A percentile compares a stretch with the other conserved stretches of the same genome.
phyloP scores from a whole-genome alignment of 1,140 invertebrate species.

The Rhizoglyphus robini region DNA sequence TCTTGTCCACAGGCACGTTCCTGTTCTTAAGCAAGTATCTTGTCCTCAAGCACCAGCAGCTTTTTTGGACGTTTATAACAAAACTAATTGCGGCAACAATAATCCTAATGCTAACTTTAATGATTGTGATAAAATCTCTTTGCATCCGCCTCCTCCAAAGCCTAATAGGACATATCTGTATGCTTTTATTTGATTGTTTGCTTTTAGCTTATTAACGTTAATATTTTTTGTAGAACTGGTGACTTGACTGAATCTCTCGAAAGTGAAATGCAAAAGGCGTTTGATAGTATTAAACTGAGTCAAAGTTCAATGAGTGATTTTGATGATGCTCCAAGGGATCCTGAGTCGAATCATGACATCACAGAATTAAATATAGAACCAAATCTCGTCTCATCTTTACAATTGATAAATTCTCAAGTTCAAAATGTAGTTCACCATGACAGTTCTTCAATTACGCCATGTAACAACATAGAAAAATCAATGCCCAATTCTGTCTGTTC shows the following conservation, averaged over 20 bases:
- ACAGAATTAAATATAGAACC: no score
- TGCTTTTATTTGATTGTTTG: background rate
- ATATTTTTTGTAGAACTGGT: constrained; percentile 1
- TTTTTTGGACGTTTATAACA: background rate
- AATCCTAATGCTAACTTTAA: background rate
- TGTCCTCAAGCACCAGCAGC: constrained; percentile 25
- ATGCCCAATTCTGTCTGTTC: background rate
- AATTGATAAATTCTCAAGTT: no score
- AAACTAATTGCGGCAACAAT: background rate
- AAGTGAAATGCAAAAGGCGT: constrained; percentile 20
- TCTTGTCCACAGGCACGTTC: background rate
- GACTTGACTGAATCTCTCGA: constrained; percentile 12
- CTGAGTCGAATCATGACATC: background rate
- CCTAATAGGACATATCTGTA: constrained; percentile 24
- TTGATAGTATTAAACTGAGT: constrained; percentile 13
- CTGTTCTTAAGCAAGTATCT: constrained; percentile 24
- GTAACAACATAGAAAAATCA: no score
- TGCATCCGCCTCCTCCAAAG: constrained; percentile 21
- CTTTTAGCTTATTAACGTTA: constrained; percentile 1
- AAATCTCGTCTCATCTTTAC: no score
- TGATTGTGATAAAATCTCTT: background rate
- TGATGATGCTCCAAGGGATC: background rate
- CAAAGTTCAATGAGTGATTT: background rate
- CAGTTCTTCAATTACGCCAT: no score
- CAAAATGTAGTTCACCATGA: no score